Evolutionary conservation across 2,888 invertebrate species (phyloP).

Genomic region (Dioctria rufipes): DNA sequence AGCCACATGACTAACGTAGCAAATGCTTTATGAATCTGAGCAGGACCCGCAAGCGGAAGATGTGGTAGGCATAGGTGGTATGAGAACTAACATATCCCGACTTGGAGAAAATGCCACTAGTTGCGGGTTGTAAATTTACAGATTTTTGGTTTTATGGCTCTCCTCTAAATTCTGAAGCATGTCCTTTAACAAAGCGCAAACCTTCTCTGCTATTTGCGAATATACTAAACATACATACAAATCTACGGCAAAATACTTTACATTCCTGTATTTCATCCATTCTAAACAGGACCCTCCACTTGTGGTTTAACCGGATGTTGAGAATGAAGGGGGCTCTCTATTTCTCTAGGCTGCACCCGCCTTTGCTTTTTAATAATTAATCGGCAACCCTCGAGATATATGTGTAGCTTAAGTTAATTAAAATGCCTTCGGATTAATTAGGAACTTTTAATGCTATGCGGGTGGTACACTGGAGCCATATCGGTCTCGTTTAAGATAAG

Average conservation of each 20-base stretch:
- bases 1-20: slow-evolving; percentile 21
- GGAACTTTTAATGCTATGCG: slow-evolving; percentile 38
- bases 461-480: neutral
- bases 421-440: slow-evolving; percentile 48
- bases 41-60: neutral
- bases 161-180: slow-evolving; percentile 28
- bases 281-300: neutral
- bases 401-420: slow-evolving; percentile 46
- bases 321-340: slow-evolving; percentile 13
- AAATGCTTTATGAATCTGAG: slow-evolving; percentile 37
- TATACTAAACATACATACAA: no score
- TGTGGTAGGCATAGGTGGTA: neutral
- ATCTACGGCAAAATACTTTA: slow-evolving; percentile 17
- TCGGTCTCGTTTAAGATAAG: slow-evolving; percentile 2
- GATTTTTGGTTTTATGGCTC: slow-evolving; percentile 42
- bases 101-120: slow-evolving; percentile 36
- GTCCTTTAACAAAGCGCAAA: slow-evolving; percentile 28
- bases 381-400: slow-evolving; percentile 44
- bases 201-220: slow-evolving; percentile 1
- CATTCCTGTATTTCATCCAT: neutral
- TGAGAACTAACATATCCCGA: neutral
- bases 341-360: slow-evolving; percentile 10
- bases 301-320: slow-evolving; percentile 31
- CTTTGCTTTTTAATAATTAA: slow-evolving; percentile 52
- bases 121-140: slow-evolving; percentile 45